Evolutionary conservation across 2,797 vertebrate species (phyloP), one percentile per base, ranked within the genome.

Genomic region (Buphagus erythrorhynchus): DNA sequence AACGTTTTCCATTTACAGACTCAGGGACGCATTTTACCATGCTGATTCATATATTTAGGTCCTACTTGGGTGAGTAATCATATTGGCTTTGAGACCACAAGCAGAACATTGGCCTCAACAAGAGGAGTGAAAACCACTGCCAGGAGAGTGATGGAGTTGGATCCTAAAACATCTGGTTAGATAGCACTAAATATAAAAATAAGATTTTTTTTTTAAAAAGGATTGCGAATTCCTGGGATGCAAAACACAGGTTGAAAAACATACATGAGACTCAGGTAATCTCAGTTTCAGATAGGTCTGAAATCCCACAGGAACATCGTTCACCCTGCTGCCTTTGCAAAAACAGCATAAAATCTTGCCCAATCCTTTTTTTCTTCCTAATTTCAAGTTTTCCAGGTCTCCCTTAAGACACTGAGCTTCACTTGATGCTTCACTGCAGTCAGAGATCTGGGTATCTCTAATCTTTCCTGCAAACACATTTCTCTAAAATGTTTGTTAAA

Each of bases 1-100:
- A 95, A 94, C 42, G 13, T 92, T 97, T 95, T 97, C 95, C 93
- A 94, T 96, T 96, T 94, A 91, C 90, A 92, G 88, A 84, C 73
- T 71, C 76, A 0, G 58, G 74, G 73, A 73, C 1, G 2, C 65
- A 57, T 95, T 95, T 95, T 91, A 92, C 91, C 75, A 28, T 84
- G 82, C 85, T 63, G 88, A 86, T 86, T 90, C 96, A 96, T 16
- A 1, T 86, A 88, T 46, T 92, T 79, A 86, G 55, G 76, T 84
- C 82, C 76, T 95, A 52, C 87, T 93, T 61, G 69, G 86, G 51
- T 95, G 95, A 94, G 82, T 96, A 96, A 95, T 91, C 24, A 2
- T 67, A 45, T 68, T 93, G 95, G 91, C 78, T 93, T 81, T 14
- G 2, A 55, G 29, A 91, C 28, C 46, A 65, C 21, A 31, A 88